Conservation (phyloP, 2,113 vertebrate genomes). For the Calyptomena viridis region DNA sequence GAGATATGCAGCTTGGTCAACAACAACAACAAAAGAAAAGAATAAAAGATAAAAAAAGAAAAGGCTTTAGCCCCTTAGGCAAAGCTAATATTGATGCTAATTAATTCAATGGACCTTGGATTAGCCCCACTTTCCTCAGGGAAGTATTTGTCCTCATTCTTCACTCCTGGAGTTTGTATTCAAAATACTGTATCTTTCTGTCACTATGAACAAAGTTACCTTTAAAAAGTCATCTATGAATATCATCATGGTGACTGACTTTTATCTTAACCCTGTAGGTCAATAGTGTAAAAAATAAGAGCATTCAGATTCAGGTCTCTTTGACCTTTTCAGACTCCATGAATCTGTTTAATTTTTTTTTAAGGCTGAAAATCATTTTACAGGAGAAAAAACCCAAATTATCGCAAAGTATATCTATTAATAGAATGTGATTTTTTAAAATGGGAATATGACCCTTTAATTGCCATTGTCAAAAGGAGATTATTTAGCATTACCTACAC, state of each 20-base stretch:
- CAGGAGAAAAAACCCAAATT: neutral
- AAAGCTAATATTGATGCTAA: constrained; percentile 16
- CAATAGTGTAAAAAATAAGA: constrained; percentile 58
- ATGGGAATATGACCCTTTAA: constrained; percentile 11
- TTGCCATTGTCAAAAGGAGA: neutral
- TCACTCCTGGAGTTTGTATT: constrained; percentile 18
- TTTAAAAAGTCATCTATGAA: constrained; percentile 65
- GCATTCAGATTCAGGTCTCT: constrained; percentile 27
- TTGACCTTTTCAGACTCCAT: constrained; percentile 50
- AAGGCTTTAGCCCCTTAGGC: neutral
- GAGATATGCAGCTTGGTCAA: neutral
- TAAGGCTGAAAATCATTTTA: constrained; percentile 27
- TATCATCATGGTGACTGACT: constrained; percentile 51
- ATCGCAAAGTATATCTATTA: neutral
- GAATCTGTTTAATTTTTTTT: constrained; percentile 50
- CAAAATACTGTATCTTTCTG: constrained; percentile 25
- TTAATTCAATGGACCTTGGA: constrained; percentile 51
- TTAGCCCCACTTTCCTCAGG: constrained; percentile 22
- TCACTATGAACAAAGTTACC: constrained; percentile 57
- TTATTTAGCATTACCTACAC: neutral
- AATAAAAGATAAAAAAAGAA: neutral
- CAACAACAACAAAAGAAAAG: neutral
- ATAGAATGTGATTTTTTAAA: neutral
- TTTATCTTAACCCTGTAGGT: constrained; percentile 61
- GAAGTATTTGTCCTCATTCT: constrained; percentile 52